phyloP scores from a whole-genome alignment of 2,113 vertebrate genomes.

The Rhipidura dahli region DNA sequence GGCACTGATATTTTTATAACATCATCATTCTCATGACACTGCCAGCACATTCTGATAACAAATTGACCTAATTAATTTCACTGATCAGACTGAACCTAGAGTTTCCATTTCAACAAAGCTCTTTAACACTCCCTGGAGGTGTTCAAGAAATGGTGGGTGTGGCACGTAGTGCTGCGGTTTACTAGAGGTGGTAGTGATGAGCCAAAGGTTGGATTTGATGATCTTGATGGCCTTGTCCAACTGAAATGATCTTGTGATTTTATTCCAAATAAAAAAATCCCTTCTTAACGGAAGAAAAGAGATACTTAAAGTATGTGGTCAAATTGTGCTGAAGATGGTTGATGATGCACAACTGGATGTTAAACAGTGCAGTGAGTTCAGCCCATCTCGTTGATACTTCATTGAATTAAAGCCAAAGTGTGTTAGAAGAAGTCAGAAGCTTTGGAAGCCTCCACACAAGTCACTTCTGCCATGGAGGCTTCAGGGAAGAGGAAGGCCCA shows the following conservation, averaged over 20 bases:
- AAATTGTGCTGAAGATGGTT: neutral
- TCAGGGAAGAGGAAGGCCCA: neutral
- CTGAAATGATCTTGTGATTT: neutral
- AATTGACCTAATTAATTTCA: neutral
- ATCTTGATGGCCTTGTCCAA: neutral
- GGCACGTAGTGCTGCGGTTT: neutral
- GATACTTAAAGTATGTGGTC: neutral
- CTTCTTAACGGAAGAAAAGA: neutral
- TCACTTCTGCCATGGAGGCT: neutral
- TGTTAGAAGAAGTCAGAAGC: neutral
- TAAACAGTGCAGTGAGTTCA: neutral
- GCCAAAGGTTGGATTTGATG: neutral
- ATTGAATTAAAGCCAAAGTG: neutral
- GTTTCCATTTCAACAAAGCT: neutral
- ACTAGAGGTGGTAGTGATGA: neutral
- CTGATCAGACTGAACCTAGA: neutral
- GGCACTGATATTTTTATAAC: neutral
- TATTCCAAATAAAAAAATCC: neutral
- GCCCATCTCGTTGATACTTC: accelerated
- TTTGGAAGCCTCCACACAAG: neutral
- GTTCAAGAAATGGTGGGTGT: accelerated
- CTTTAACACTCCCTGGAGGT: neutral
- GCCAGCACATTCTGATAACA: neutral
- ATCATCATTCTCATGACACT: neutral
- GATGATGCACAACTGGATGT: neutral